Base-by-base conservation (phyloP, 2,797 vertebrate genomes). In the Australoheros facetus region DNA sequence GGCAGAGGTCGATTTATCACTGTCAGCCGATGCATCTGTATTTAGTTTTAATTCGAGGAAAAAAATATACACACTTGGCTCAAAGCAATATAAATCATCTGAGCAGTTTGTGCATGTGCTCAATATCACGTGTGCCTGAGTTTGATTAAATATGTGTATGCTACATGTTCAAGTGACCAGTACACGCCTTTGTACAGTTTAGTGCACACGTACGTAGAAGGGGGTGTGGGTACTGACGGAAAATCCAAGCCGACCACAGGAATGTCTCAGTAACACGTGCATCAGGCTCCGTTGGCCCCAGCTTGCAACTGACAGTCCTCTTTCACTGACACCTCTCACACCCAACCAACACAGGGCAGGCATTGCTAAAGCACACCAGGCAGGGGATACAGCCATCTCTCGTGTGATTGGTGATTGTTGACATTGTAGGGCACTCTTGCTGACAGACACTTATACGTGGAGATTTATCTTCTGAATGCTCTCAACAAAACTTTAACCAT, bases 241-340 rank as follows among this genome's bases (percentile, higher is more conserved):
- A 93, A 93, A 88, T 91, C 85, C 87, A 87, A 87, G 77, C 57
- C 7, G 56, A 87, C 93, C 92, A 76, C 92, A 94, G 93, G 91
- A 94, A 94, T 94, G 92, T 93, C 88, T 94, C 89, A 77, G 90
- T 14, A 91, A 90, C 90, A 90, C 80, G 81, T 93, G 90, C 90
- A 86, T 87, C 84, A 84, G 88, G 88, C 88, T 91, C 85, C 73
- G 75, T 78, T 11, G 4, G 82, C 71, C 71, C 74, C 14, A 21
- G 62, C 28, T 5, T 80, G 87, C 73, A 64, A 77, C 88, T 84
- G 91, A 92, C 91, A 92, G 86, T 80, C 87, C 91, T 92, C 87
- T 91, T 93, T 92, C 89, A 91, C 87, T 88, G 90, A 93, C 89
- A 90, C 84, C 86, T 87, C 88, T 78, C 82, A 75, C 26, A 71